Percentiles rank a stretch among this genome's conserved stretches.
Conservation (phyloP, 1,140 invertebrate genomes). For the Cotesia vestalis region DNA sequence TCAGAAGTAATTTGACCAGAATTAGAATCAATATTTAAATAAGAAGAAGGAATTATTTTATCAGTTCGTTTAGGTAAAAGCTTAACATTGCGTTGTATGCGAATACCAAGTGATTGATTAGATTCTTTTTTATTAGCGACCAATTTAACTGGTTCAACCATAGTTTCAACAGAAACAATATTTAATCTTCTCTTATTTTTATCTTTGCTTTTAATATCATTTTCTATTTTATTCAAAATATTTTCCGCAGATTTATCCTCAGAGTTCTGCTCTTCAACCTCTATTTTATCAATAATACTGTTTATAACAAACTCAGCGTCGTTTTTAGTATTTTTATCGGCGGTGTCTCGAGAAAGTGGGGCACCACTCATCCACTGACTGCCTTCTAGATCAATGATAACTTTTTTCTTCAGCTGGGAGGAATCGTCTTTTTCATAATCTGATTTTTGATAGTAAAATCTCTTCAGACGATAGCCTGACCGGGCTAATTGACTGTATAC, state of each 20-base stretch:
- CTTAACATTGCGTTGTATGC: constrained; percentile 62
- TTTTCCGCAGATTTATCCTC: constrained; percentile 28
- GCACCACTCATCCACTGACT: constrained; percentile 47
- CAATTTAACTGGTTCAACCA: constrained; percentile 54
- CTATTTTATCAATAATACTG: constrained; percentile 19
- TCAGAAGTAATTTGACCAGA: neutral
- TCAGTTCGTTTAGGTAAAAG: constrained; percentile 57
- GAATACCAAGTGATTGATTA: constrained; percentile 50
- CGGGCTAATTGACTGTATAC: constrained; percentile 71
- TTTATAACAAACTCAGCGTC: constrained; percentile 33
- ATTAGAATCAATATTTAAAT: neutral
- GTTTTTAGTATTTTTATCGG: neutral
- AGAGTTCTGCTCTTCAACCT: constrained; percentile 16
- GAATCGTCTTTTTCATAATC: constrained; percentile 39
- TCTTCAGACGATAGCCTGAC: constrained; percentile 66
- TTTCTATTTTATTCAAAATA: constrained; percentile 14
- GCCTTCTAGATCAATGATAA: constrained; percentile 57
- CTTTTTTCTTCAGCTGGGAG: constrained; percentile 46
- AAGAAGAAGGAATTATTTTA: constrained; percentile 32
- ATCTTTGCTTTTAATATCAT: constrained; percentile 29
- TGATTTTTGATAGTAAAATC: constrained; percentile 50
- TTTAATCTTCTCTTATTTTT: constrained; percentile 46
- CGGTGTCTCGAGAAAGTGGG: constrained; percentile 20
- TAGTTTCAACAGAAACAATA: constrained; percentile 59
- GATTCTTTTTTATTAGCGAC: constrained; percentile 7